Base-by-base conservation (phyloP, 64 coral and sea anemone genomes). In the Trachythela sp. region DNA sequence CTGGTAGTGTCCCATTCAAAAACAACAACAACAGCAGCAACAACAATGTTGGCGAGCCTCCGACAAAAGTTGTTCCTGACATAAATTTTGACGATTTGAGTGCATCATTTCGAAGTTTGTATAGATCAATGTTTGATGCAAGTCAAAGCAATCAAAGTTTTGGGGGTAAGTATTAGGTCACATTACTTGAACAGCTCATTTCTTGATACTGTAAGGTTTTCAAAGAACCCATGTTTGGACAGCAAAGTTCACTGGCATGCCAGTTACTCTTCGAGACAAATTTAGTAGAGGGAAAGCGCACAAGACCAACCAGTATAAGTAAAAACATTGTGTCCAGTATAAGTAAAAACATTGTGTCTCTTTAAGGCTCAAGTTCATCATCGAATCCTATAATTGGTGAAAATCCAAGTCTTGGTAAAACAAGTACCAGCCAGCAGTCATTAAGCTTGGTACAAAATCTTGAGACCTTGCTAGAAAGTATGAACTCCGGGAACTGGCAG, bases 51-150 rank as follows among this genome's bases (percentile, higher is more conserved):
- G 92, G 92, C 18, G 95, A 97, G 89, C 95, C 95, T 24, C 95
- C 95, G 9, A 88, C 91, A 29, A 97, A 97, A 83, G 94, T 97
- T 86, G 92, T 97, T 24, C 85, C 95, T 51, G 95, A 97, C 58
- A 90, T 97, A 48, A 92, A 90, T 51, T 97, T 97, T 94, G 95
- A 97, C 64, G 95, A 97, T 85, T 92, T 97, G 42, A 97, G 95
- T 88, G 95, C 95, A 83, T 97, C 95, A 36, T 97, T 97, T 80
- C 94, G 94, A 88, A 97, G 94, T 91, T 88, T 97, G 4, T 97
- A 97, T 77, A 94, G 94, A 87, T 97, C 95, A 36, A 93, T 97
- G 15, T 97, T 97, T 88, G 95, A 97, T 89, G 95, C 95, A 37
- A 94, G 90, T 54, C 95, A 97, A 33, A 86, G 85, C 48, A 86